Percentiles rank a stretch among this genome's conserved stretches.
These are phyloP conservation scores for Agriopis marginaria DNA, from an alignment of 2,888 invertebrate genomes.

Conservation along the genomic window DNA sequence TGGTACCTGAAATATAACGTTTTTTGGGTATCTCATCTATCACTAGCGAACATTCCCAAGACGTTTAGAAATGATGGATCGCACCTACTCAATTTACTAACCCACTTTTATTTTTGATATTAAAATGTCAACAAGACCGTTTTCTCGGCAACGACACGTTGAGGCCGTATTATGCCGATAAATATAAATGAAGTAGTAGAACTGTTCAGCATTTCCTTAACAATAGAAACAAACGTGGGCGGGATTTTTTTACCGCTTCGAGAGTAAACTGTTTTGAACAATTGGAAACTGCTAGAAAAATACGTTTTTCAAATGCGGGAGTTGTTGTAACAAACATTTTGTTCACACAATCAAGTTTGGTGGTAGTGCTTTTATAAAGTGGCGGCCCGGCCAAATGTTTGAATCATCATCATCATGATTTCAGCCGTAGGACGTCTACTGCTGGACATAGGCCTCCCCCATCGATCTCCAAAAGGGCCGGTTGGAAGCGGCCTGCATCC, in stretches of 20 bases:
- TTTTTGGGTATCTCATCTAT: slow-evolving; percentile 37
- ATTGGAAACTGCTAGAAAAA: slow-evolving; percentile 35
- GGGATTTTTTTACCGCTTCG: slow-evolving; percentile 34
- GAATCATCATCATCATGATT: no score
- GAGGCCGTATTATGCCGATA: slow-evolving; percentile 26
- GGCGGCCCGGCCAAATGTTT: no score
- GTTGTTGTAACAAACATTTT: slow-evolving; percentile 20
- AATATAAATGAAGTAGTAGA: slow-evolving; percentile 36
- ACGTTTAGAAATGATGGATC: slow-evolving; percentile 30
- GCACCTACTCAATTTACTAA: slow-evolving; percentile 29
- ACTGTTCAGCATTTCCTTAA: slow-evolving; percentile 37
- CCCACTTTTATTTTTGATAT: slow-evolving; percentile 16
- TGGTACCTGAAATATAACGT: slow-evolving; percentile 61
- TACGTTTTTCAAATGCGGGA: slow-evolving; percentile 40
- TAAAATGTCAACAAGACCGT: slow-evolving; percentile 20
- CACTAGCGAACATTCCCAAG: slow-evolving; percentile 17
- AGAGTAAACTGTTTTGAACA: slow-evolving; percentile 38
- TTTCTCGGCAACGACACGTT: slow-evolving; percentile 24
- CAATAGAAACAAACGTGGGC: slow-evolving; percentile 34
- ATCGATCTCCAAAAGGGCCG: no score
- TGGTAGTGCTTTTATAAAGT: not conserved
- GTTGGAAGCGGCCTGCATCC: no score
- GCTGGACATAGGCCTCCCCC: no score
- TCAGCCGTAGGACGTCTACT: no score
- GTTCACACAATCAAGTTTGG: not conserved